Evolutionary conservation across 1,140 invertebrate species (phyloP), one percentile per base, ranked within the genome.

Genomic region (Philopotamus ludificatus): DNA sequence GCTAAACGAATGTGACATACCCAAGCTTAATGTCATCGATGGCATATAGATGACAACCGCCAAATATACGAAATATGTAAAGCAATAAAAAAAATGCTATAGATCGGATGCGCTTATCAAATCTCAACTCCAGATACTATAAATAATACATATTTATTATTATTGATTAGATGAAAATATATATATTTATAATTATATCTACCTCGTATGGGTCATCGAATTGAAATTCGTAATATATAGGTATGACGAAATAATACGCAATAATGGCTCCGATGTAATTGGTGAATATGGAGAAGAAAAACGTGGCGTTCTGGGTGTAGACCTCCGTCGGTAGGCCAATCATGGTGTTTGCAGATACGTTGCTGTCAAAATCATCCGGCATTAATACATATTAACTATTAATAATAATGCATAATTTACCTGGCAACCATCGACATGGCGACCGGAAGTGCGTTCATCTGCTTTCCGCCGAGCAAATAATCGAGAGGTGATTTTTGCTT

Each of bases 131-230:
- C n/a, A n/a, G n/a, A n/a, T n/a, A n/a, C n/a, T n/a, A n/a, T n/a
- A n/a, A n/a, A n/a, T n/a, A n/a, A n/a, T n/a, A n/a, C n/a, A n/a
- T n/a, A n/a, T n/a, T n/a, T n/a, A n/a, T n/a, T n/a, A n/a, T n/a
- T n/a, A n/a, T n/a, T n/a, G n/a, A n/a, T n/a, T n/a, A n/a, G n/a
- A n/a, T n/a, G n/a, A n/a, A 10, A n/a, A n/a, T n/a, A n/a, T n/a
- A n/a, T 8, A 18, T 26, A 25, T 41, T 23, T 23, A 51, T 22
- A 20, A n/a, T 61, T 20, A 2, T 34, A 71, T 41, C 73, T 84
- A 92, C 91, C 85, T 94, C 88, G 77, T 93, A 95, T 8, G 87
- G 89, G 51, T 90, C 92, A 16, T 90, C 92, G 25, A 91, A 86
- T 74, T 90, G 85, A 1, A 94, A 81, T 49, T 85, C 83, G 72